Evolutionary conservation across 2,797 vertebrate species (phyloP).

Genomic region (Arnoldichthys spilopterus): DNA sequence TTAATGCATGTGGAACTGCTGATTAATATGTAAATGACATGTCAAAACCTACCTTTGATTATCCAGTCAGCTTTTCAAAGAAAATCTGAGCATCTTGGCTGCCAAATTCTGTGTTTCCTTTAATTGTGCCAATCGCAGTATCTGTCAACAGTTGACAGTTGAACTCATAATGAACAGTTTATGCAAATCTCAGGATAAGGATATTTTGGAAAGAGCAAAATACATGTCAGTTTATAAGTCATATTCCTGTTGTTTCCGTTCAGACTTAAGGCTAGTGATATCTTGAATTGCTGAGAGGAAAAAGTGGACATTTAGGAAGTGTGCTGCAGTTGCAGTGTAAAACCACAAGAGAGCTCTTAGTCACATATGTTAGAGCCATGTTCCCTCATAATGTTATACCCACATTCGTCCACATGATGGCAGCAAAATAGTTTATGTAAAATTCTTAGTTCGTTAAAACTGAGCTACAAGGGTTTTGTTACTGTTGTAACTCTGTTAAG

Average conservation of each 20-base stretch:
- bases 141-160: too few species aligned
- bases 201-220: neutral
- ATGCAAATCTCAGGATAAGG: neutral
- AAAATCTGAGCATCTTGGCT: too few species aligned
- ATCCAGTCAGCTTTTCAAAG: neutral
- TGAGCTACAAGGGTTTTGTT: too few species aligned
- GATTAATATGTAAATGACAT: too few species aligned
- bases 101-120: neutral
- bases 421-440: constrained; percentile 54
- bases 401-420: constrained; percentile 66
- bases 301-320: too few species aligned
- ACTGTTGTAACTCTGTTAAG: too few species aligned
- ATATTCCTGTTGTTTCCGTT: neutral
- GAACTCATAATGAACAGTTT: neutral
- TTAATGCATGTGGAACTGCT: too few species aligned
- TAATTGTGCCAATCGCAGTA: too few species aligned
- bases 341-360: neutral
- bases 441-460: neutral
- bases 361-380: neutral
- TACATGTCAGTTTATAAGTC: too few species aligned
- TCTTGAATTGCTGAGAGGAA: neutral
- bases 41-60: neutral
- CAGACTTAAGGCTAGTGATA: neutral
- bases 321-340: neutral
- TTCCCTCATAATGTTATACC: neutral